Base-by-base conservation (phyloP, 2,888 invertebrate species). In the Microctonus brassicae region DNA sequence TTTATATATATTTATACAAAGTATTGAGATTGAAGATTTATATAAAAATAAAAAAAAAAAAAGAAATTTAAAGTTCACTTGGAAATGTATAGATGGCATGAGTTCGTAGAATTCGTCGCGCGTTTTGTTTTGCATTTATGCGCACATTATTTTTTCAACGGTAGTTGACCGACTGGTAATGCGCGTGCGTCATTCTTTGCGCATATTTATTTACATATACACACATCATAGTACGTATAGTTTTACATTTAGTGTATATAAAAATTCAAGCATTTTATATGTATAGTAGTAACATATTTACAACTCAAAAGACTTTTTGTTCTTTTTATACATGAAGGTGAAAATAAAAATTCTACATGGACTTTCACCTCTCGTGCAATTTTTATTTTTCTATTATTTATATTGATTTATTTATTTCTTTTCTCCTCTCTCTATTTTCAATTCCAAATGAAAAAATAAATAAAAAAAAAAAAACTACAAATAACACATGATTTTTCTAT, bases 41-140 rank as follows among this genome's bases (percentile, higher is more conserved):
- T 29, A 7, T 7, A 64, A 57, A 57, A 36, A 39, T 24, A 20
- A 53, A 20, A 34, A 6, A 60, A 26, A 53, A 55, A 26, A 52
- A 17, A 63, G 34, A 24, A 36, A 36, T 20, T n/a, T n/a, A 33
- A 39, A 79, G 81, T 83, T 83, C 82, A 65, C 61, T 39, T 33
- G 13, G 26, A 60, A 33, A 70, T 73, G 60, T 75, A 82, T 79
- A 86, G 83, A 86, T 85, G 85, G 84, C 83, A 83, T 80, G 75
- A 84, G 84, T 76, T 83, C 80, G 78, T 79, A 69, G 81, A 76
- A 76, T 73, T 68, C n/a, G 66, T 74, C 72, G 34, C 29, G 20
- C 20, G 34, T 55, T 39, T 61, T 52, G 36, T 62, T 70, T 47
- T 20, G n/a, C 34, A 69, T 76, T 75, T 74, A 62, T 72, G 72